Conservation (phyloP, 2,797 vertebrate species). For the Diceros bicornis region DNA sequence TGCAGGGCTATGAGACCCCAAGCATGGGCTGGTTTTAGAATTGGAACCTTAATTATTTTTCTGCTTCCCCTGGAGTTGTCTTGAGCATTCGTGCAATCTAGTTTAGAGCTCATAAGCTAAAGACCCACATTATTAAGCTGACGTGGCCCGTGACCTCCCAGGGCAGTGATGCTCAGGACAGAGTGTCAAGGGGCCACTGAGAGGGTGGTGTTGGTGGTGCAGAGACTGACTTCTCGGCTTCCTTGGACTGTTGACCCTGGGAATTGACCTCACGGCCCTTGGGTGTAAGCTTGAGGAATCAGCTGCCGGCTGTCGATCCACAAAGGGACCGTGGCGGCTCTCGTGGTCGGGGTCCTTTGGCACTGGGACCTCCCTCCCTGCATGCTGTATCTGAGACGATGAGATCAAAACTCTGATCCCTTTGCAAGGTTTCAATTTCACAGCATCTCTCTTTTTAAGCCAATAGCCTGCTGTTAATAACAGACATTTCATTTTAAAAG, state of each 20-base stretch:
- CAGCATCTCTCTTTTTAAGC: background rate
- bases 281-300: background rate
- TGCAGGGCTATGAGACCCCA: background rate
- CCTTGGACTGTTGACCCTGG: slow-evolving; percentile 15
- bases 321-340: background rate
- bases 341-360: background rate
- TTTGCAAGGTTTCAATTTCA: background rate
- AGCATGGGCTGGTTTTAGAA: background rate
- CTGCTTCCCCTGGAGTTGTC: background rate
- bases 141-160: background rate
- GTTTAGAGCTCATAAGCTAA: background rate
- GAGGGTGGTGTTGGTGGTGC: background rate
- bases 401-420: background rate
- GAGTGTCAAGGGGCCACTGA: background rate
- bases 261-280: slow-evolving; percentile 61
- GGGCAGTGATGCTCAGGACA: background rate
- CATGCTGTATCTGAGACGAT: background rate
- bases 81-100: rapidly evolving
- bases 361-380: background rate
- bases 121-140: background rate
- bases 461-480: background rate
- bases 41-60: background rate
- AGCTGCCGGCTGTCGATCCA: background rate
- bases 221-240: background rate
- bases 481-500: slow-evolving; percentile 18